phyloP scores from a whole-genome alignment of 2,113 vertebrate species.

The Centropristis striata region DNA sequence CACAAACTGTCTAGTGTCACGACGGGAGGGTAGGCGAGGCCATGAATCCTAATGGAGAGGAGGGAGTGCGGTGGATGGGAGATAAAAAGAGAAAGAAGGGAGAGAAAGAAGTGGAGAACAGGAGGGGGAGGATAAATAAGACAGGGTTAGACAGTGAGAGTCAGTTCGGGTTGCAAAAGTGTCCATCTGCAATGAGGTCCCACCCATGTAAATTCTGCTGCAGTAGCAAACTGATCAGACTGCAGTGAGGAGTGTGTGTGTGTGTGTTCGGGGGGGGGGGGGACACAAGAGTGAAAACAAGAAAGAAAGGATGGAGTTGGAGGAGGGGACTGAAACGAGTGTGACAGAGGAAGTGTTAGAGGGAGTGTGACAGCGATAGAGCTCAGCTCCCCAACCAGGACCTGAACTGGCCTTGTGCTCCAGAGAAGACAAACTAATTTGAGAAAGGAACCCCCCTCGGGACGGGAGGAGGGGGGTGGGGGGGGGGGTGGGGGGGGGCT shows the following conservation, averaged over 20 bases:
- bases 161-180: neutral
- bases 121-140: neutral
- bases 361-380: neutral
- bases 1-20: slow-evolving; percentile 43
- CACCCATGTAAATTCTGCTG: slow-evolving; percentile 53
- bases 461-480: neutral
- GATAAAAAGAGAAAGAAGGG: neutral
- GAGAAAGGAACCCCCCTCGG: slow-evolving; percentile 19
- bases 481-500: neutral
- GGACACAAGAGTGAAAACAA: slow-evolving; percentile 16
- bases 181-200: slow-evolving; percentile 45
- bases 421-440: slow-evolving; percentile 41
- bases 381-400: neutral
- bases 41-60: slow-evolving; percentile 16
- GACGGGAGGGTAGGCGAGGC: neutral
- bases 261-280: slow-evolving; percentile 11
- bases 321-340: slow-evolving; percentile 17
- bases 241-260: slow-evolving; percentile 48
- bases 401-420: slow-evolving; percentile 25
- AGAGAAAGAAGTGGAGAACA: neutral
- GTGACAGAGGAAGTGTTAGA: slow-evolving; percentile 27
- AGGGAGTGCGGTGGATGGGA: neutral
- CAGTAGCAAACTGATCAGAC: slow-evolving; percentile 60
- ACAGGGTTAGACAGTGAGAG: slow-evolving; percentile 2
- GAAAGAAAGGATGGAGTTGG: slow-evolving; percentile 14